phyloP scores from a whole-genome alignment of 1,140 invertebrate species.

The Drosophila hydei region DNA sequence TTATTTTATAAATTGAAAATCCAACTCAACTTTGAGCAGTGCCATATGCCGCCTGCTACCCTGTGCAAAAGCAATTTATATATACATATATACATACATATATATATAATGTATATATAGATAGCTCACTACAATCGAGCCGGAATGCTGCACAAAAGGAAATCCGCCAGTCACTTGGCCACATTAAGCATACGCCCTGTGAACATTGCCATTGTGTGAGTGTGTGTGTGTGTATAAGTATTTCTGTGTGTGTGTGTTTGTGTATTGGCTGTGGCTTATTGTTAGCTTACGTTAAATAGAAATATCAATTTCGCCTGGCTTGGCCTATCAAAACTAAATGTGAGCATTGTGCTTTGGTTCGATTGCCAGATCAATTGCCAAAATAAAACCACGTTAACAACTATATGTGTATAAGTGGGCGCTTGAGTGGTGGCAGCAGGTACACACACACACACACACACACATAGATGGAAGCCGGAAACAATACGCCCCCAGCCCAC shows the following conservation, averaged over 20 bases:
- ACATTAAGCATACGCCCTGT: slow-evolving; percentile 73
- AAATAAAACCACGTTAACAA: slow-evolving; percentile 66
- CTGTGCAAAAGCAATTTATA: background rate
- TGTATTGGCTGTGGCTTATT: slow-evolving; percentile 56
- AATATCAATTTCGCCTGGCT: slow-evolving; percentile 71
- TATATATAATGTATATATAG: slow-evolving; percentile 13
- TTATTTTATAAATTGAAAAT: background rate
- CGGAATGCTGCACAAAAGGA: slow-evolving; percentile 53
- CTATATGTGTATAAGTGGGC: slow-evolving; percentile 36
- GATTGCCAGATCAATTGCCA: slow-evolving; percentile 78
- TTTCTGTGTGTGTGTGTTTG: slow-evolving; percentile 2
- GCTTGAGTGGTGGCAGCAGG: slow-evolving; percentile 3
- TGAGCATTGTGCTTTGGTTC: slow-evolving; percentile 46
- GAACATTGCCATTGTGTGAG: slow-evolving; percentile 1
- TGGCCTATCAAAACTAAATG: slow-evolving; percentile 67
- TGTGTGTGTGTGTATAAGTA: slow-evolving; percentile 18
- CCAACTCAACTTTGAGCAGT: background rate
- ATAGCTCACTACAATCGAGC: slow-evolving; percentile 17
- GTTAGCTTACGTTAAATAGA: slow-evolving; percentile 78
- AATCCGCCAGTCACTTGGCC: slow-evolving; percentile 65
- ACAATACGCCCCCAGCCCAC: background rate
- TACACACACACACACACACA: background rate
- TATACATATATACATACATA: background rate
- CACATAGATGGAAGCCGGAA: background rate
- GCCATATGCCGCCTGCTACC: background rate